Percentiles rank a stretch among this genome's conserved stretches.
Evolutionary conservation across 2,888 invertebrate genomes (phyloP).

Genomic region (Vandiemenella viatica): DNA sequence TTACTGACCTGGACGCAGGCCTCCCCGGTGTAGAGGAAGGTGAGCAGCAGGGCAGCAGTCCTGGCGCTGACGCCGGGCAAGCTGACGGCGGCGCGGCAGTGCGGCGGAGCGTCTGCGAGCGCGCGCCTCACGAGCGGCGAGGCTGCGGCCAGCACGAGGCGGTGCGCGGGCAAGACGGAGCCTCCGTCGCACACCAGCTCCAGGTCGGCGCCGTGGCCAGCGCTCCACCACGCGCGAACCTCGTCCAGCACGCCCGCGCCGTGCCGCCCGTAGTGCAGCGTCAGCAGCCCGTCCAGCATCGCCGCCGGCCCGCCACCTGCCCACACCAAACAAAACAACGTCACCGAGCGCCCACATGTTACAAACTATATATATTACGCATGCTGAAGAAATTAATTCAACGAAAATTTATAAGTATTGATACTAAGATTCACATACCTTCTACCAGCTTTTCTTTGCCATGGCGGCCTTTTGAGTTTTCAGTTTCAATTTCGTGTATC

Average conservation of each 20-base stretch:
- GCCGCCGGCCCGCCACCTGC: not conserved
- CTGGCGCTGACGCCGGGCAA: slow-evolving; percentile 68
- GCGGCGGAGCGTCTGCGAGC: slow-evolving; percentile 56
- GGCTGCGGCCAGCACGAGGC: slow-evolving; percentile 73
- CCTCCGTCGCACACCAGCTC: slow-evolving; percentile 75
- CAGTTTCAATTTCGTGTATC: no score
- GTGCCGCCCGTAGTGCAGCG: slow-evolving; percentile 86
- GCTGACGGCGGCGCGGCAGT: slow-evolving; percentile 57
- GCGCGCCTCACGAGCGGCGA: slow-evolving; percentile 70
- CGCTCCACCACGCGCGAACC: slow-evolving; percentile 70
- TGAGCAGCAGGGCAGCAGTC: slow-evolving; percentile 66
- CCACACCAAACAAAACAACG: no score
- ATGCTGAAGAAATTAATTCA: no score
- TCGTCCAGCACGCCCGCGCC: slow-evolving; percentile 83
- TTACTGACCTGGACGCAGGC: slow-evolving; percentile 56
- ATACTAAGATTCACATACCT: no score
- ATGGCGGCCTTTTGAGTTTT: no score
- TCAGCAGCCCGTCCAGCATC: slow-evolving; percentile 46
- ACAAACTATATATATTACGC: no score
- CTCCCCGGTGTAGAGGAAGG: slow-evolving; percentile 75
- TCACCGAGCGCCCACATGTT: no score
- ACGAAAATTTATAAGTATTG: no score
- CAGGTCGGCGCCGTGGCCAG: slow-evolving; percentile 73
- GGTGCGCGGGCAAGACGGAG: slow-evolving; percentile 64
- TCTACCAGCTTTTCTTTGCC: no score